Evolutionary conservation across 2,113 vertebrate species (phyloP).

Genomic region (Platysteira castanea): DNA sequence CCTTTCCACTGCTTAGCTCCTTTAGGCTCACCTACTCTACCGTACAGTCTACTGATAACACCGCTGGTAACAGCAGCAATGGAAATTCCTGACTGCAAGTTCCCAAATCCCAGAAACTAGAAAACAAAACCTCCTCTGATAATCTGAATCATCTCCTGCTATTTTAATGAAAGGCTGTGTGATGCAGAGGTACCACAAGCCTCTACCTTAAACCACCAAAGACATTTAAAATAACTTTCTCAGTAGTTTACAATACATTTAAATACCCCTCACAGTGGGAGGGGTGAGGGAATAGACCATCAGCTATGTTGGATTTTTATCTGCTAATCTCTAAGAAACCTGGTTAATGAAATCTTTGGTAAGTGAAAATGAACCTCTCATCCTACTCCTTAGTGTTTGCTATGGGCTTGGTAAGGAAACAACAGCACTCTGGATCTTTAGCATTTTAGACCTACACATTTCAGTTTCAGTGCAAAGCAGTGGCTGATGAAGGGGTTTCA

Average conservation of each 20-base stretch:
- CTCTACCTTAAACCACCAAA: neutral
- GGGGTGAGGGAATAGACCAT: neutral
- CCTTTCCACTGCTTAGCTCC: neutral
- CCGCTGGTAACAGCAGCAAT: neutral
- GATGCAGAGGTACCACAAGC: neutral
- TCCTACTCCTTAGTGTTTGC: neutral
- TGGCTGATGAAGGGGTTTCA: neutral
- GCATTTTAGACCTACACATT: neutral
- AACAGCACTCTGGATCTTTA: neutral
- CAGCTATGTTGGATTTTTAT: neutral
- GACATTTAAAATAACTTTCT: slow-evolving; percentile 17
- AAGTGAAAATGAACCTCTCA: neutral
- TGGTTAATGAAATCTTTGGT: neutral
- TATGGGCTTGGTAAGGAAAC: neutral
- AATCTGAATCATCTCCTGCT: neutral
- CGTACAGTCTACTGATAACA: neutral
- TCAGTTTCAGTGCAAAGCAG: neutral
- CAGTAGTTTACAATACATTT: neutral
- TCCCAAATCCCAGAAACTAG: neutral
- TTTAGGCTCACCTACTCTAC: neutral
- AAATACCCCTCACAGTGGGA: neutral
- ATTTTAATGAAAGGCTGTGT: neutral
- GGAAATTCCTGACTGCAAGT: neutral
- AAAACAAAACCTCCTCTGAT: neutral
- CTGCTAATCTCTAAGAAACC: neutral